Conservation (phyloP, 30 jellyfish, hydroid and myxozoan species). For the Catostylus mosaicus region DNA sequence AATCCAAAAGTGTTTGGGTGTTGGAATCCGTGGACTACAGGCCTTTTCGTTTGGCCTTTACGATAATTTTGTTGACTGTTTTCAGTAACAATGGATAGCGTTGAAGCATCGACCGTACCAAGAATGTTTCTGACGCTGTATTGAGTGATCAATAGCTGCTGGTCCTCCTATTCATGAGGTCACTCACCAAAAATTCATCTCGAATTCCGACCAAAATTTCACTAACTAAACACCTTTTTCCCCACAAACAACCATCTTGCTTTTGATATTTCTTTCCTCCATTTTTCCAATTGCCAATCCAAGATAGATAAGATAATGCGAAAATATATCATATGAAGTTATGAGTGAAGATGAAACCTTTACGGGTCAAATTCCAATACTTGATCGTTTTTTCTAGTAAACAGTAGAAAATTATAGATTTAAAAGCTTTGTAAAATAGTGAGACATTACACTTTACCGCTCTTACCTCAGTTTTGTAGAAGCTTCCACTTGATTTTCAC, state of each 20-base stretch:
- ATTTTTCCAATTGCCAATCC: not conserved
- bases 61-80: conserved; percentile 16
- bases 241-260: not conserved
- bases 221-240: conserved; percentile 16
- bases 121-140: conserved; percentile 75
- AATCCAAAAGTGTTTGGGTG: not conserved
- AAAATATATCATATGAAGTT: not conserved
- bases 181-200: conserved; percentile 80
- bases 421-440: not conserved
- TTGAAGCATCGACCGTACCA: conserved; percentile 45
- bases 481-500: conserved; percentile 11
- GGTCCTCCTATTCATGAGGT: conserved; percentile 95
- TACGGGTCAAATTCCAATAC: not conserved
- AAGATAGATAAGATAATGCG: not conserved
- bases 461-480: conserved; percentile 35
- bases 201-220: conserved; percentile 43
- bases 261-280: not conserved
- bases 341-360: not conserved
- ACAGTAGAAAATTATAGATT: not conserved
- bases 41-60: conserved; percentile 25
- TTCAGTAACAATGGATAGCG: conserved; percentile 44
- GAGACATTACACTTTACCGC: not conserved
- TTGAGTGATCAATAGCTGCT: conserved; percentile 89
- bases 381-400: not conserved
- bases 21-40: not conserved